Evolutionary conservation across 2,113 vertebrate genomes (phyloP).

Genomic region (Sylvia atricapilla): DNA sequence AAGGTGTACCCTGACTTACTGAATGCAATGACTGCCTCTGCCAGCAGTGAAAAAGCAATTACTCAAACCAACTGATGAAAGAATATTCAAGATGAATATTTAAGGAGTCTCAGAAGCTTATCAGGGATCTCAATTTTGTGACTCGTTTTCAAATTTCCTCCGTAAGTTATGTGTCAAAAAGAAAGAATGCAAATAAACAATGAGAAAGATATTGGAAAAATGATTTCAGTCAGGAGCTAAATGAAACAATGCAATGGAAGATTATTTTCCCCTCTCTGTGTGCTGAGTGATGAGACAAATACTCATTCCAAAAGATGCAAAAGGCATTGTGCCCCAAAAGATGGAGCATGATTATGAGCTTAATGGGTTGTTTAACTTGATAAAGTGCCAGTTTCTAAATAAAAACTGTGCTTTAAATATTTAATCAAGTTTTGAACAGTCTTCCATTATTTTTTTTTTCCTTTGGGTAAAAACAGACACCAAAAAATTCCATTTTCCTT

Average conservation of each 20-base stretch:
- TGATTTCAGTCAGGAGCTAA: conserved; percentile 18
- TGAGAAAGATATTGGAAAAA: conserved; percentile 1
- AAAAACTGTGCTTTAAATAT: conserved; percentile 34
- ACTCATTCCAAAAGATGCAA: conserved; percentile 8
- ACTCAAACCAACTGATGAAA: not conserved
- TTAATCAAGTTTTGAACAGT: conserved; percentile 27
- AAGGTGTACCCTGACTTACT: not conserved
- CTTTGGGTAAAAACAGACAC: not conserved
- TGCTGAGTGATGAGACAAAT: conserved; percentile 2
- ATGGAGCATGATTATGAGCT: not conserved
- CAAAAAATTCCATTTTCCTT: not conserved
- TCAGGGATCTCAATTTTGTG: not conserved
- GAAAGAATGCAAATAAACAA: not conserved
- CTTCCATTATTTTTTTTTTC: not conserved
- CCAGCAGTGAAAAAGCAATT: not conserved
- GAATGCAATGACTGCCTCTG: not conserved
- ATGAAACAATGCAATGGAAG: conserved; percentile 12
- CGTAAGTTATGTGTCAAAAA: not conserved
- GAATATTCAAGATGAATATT: not conserved
- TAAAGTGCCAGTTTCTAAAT: conserved; percentile 38
- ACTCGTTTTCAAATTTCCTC: conserved; percentile 20
- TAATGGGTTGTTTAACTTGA: conserved; percentile 54
- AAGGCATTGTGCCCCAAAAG: conserved; percentile 19
- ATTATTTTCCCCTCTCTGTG: not conserved
- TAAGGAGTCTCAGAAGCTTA: conserved; percentile 13